A percentile compares a stretch with the other conserved stretches of the same genome.
These are phyloP conservation scores for Calyptommatus sinebrachiatus DNA, from an alignment of 2,113 vertebrate genomes.

Conservation along the genomic window DNA sequence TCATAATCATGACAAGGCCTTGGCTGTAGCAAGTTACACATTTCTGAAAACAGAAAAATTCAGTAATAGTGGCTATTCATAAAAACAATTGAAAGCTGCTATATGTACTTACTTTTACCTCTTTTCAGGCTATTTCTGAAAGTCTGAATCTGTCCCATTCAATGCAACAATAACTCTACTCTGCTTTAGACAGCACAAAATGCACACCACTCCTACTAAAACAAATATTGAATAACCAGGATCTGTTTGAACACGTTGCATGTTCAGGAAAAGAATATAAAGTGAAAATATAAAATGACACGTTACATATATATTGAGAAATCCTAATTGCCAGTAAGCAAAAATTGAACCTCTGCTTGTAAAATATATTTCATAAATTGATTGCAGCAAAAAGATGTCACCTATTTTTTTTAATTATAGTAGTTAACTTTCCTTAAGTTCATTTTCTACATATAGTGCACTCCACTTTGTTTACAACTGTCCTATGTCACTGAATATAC, in stretches of 20 bases:
- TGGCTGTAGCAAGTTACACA: too few relatives aligned
- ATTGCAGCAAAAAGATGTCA: not conserved
- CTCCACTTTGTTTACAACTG: not conserved
- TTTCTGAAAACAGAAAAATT: too few relatives aligned
- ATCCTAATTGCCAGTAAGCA: not conserved
- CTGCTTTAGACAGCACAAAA: not conserved
- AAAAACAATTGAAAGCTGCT: too few relatives aligned
- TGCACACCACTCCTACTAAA: not conserved
- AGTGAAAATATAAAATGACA: not conserved
- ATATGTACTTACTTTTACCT: not conserved
- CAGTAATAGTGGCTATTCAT: too few relatives aligned
- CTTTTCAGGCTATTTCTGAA: not conserved
- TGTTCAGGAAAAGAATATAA: not conserved
- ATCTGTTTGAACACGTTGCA: not conserved
- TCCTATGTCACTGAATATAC: too few relatives aligned
- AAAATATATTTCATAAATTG: not conserved
- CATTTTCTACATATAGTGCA: not conserved
- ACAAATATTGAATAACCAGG: not conserved
- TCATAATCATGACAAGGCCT: too few relatives aligned
- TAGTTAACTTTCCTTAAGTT: not conserved
- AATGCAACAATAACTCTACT: not conserved
- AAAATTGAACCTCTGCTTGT: too few relatives aligned
- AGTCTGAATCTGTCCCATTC: not conserved
- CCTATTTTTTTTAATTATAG: not conserved
- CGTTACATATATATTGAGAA: not conserved